phyloP scores from a whole-genome alignment of 1,140 invertebrate genomes.

The Ridgeia piscesae region DNA sequence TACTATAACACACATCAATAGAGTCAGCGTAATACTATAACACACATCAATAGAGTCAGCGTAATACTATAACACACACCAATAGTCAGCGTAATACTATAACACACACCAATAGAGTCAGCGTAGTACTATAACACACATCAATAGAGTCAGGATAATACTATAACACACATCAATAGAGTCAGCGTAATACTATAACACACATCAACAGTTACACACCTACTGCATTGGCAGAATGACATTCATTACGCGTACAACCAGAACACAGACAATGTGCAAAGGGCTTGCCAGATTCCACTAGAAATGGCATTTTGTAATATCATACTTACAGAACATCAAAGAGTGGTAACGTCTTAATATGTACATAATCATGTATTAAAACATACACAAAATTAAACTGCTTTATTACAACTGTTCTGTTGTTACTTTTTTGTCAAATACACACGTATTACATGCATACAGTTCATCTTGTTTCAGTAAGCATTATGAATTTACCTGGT shows the following conservation, averaged over 20 bases:
- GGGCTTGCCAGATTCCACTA: neutral
- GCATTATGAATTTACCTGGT: conserved; percentile 64
- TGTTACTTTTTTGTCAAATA: too few species aligned
- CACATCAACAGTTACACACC: too few species aligned
- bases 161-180: neutral
- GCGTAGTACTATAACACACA: neutral
- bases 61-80: neutral
- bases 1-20: neutral
- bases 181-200: neutral
- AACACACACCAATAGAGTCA: neutral
- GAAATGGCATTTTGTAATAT: neutral
- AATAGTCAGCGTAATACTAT: neutral
- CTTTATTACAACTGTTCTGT: too few species aligned
- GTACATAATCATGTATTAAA: neutral
- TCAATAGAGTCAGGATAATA: too few species aligned
- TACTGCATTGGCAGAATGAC: too few species aligned
- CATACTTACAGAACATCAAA: too few species aligned
- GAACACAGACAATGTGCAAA: too few species aligned
- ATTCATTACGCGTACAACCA: too few species aligned
- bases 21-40: neutral
- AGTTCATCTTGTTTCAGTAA: too few species aligned
- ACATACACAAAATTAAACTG: too few species aligned
- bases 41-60: neutral
- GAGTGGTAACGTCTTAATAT: too few species aligned
- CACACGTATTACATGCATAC: neutral